A percentile compares a stretch with the other conserved stretches of the same genome.
Conservation (phyloP, 2,797 vertebrate genomes). For the Lithobates pipiens region DNA sequence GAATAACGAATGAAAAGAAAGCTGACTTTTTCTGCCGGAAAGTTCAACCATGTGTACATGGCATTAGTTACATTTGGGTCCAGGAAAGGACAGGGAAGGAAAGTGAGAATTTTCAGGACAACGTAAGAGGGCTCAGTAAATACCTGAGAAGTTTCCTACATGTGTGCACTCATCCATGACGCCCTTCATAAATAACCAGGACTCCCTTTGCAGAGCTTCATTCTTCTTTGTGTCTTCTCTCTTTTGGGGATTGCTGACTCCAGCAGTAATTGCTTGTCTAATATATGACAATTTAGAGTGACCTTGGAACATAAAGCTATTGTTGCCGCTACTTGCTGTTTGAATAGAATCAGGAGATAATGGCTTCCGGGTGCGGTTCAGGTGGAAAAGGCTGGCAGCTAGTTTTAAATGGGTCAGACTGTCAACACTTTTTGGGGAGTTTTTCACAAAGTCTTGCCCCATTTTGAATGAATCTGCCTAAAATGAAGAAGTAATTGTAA, state of each 20-base stretch:
- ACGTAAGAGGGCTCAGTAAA: no score
- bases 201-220: constrained; percentile 85
- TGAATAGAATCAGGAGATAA: constrained; percentile 65
- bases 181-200: constrained; percentile 97
- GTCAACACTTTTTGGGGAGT: constrained; percentile 74
- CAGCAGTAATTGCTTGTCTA: constrained; percentile 74
- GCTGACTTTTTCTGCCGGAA: no score
- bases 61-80: neutral
- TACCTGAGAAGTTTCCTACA: constrained; percentile 97
- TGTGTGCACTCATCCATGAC: constrained; percentile 99
- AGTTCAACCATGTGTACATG: no score
- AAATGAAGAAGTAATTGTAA: constrained; percentile 54
- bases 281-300: constrained; percentile 67
- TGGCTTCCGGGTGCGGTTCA: constrained; percentile 67
- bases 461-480: constrained; percentile 95
- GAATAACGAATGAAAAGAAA: no score
- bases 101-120: neutral
- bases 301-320: constrained; percentile 71
- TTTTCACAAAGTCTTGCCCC: constrained; percentile 84
- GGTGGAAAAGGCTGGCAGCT: constrained; percentile 74
- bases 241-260: constrained; percentile 67
- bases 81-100: neutral
- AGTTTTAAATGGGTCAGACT: constrained; percentile 74
- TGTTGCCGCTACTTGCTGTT: constrained; percentile 65
- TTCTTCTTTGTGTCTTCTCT: constrained; percentile 60